Base-by-base conservation (phyloP, 2,113 vertebrate species). In the Ramphastos sulfuratus region DNA sequence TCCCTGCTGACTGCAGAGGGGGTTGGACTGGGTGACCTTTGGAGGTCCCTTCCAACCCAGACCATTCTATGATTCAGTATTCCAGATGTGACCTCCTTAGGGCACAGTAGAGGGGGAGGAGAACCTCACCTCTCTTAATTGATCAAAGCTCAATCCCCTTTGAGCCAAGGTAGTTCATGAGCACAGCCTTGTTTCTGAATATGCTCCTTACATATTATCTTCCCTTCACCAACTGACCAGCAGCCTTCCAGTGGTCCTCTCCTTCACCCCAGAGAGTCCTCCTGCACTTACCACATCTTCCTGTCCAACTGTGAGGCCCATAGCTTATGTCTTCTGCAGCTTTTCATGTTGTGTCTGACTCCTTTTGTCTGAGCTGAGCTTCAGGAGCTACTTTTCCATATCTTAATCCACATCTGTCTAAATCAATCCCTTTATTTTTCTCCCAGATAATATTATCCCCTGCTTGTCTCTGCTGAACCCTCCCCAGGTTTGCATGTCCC, bases 281-380 rank as follows among this genome's bases (percentile, higher is more conserved):
- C 35, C 52, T 13, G 54, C 42, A 1, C 56, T 28, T 24, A 19
- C 25, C 0, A 1, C 10, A 1, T 24, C 10, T 64, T 50, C 0
- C 0, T 14, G 25, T 21, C 70, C 23, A 12, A 39, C 54, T n/a
- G 69, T 15, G 25, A 42, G 60, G 12, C 23, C 28, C 65, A 24
- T 37, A 30, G 59, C 25, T 46, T 31, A 5, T 9, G 74, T 50
- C 39, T 61, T 24, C 65, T 35, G 39, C 27, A 66, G 39, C 1
- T 54, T 39, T 91, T 65, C 11, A 2, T n/a, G n/a, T 27, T 60
- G 6, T 6, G 7, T 39, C 72, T 42, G n/a, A 6, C 54, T 48
- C 35, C 31, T 71, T 55, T 42, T 0, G 0, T 44, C 58, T 71
- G 60, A 25, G 42, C 71, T 44, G 50, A 82, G 31, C 79, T 42